Conservation (phyloP, 2,888 invertebrate genomes). For the Psylliodes chrysocephalus region DNA sequence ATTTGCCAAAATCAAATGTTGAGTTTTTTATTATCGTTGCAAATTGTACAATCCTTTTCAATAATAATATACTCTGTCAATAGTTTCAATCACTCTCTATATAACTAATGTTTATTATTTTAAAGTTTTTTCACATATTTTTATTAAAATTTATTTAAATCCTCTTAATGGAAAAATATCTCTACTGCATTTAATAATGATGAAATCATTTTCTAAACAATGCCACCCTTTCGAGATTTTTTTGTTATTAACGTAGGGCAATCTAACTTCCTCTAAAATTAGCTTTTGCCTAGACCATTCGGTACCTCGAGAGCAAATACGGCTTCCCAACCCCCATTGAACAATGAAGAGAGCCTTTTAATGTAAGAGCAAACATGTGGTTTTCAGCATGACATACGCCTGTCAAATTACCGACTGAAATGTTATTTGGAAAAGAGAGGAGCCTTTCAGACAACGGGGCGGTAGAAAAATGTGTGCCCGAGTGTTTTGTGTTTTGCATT, state of each 20-base stretch:
- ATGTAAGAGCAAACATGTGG: constrained; percentile 43
- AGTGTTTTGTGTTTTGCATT: constrained; percentile 19
- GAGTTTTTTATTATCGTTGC: too few species aligned
- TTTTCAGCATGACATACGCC: constrained; percentile 40
- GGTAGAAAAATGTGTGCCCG: constrained; percentile 27
- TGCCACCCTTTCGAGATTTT: neutral
- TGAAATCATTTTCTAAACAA: constrained; percentile 11
- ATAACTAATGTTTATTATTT: too few species aligned
- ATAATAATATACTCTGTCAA: too few species aligned
- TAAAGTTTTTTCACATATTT: too few species aligned
- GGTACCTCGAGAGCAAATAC: constrained; percentile 31
- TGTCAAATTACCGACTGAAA: constrained; percentile 35
- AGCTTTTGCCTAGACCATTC: constrained; percentile 18
- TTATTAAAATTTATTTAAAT: too few species aligned
- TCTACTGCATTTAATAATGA: too few species aligned
- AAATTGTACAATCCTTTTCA: too few species aligned
- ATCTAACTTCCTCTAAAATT: constrained; percentile 23
- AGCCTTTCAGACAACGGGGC: constrained; percentile 27
- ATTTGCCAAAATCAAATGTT: too few species aligned
- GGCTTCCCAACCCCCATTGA: constrained; percentile 26
- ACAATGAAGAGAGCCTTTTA: constrained; percentile 40
- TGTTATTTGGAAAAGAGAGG: constrained; percentile 32
- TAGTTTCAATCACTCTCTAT: too few species aligned
- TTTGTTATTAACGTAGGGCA: neutral
- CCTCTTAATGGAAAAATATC: too few species aligned